Base-by-base conservation (phyloP, 2,797 vertebrate species). In the Myripristis jacobus region DNA sequence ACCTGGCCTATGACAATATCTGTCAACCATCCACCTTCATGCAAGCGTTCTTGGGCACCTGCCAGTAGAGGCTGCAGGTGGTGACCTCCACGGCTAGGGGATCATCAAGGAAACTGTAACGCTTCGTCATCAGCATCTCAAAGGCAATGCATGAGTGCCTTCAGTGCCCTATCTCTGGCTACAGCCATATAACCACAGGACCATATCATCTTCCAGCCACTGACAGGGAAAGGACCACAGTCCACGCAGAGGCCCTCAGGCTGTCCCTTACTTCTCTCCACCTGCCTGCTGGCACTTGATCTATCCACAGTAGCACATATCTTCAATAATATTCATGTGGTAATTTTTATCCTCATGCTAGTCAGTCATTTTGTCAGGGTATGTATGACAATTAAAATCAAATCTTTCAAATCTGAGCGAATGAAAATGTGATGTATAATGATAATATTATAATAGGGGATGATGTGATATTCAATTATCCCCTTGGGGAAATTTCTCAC, bases 341-440 rank as follows among this genome's bases (percentile, higher is more conserved):
- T 43, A 31, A 80, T 84, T 77, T n/a, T 77, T 50, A 66, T 57
- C 19, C 19, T 59, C 29, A 66, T 25, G 5, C 27, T 11, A 31
- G 55, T n/a, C 48, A 77, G 75, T 82, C 71, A 70, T 65, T 55
- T 75, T 68, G 47, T 73, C 81, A 57, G n/a, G 36, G 50, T 29
- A 36, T 41, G 18, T 59, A 61, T 56, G 21, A 51, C 44, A 55
- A 29, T 29, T 6, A 29, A 29, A 29, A 29, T 29, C 29, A 31
- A 31, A 31, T 70, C 62, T 69, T 24, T 68, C 36, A 75, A 66
- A 70, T 46, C 54, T 41, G 25, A 48, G 58, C 50, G 50, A 55
- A 73, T 73, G 16, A 29, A 6, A 38, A 48, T 56, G 55, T 16
- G 41, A 65, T 61, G 22, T 81, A 71, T 77, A 74, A 80, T 72